phyloP scores from a whole-genome alignment of 2,113 vertebrate genomes.

The Lepisosteus oculatus region DNA sequence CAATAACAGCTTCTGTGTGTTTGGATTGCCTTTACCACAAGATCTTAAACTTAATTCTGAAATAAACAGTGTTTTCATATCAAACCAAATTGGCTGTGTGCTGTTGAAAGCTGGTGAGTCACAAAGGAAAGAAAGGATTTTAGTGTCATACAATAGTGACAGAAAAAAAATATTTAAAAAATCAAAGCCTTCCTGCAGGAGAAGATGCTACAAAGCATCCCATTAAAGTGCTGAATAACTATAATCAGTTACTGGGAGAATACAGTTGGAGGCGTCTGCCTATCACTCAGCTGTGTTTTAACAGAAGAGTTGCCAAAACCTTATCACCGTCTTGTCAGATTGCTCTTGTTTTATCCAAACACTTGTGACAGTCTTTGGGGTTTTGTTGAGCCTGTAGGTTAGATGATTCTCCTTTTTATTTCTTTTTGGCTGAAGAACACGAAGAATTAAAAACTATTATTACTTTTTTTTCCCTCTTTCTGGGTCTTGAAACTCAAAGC shows the following conservation, averaged over 20 bases:
- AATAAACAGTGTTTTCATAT: not conserved
- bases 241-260: not conserved
- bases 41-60: not conserved
- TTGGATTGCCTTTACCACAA: not conserved
- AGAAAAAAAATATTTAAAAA: not conserved
- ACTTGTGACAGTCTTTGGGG: not conserved
- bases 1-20: not conserved
- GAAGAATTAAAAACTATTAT: not conserved
- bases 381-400: conserved; percentile 6
- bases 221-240: not conserved
- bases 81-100: not conserved
- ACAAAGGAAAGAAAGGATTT: not conserved
- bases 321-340: not conserved
- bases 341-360: conserved; percentile 9
- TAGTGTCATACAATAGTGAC: not conserved
- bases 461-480: conserved; percentile 1
- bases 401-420: not conserved
- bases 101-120: not conserved
- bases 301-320: not conserved
- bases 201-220: not conserved
- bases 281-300: not conserved
- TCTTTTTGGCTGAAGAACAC: not conserved
- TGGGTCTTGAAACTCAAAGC: not conserved
- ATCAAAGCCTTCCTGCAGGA: conserved; percentile 2
- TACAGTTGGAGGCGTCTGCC: not conserved